Base-by-base conservation (phyloP, 2,888 invertebrate genomes). In the Cryptophagus acutangulus region DNA sequence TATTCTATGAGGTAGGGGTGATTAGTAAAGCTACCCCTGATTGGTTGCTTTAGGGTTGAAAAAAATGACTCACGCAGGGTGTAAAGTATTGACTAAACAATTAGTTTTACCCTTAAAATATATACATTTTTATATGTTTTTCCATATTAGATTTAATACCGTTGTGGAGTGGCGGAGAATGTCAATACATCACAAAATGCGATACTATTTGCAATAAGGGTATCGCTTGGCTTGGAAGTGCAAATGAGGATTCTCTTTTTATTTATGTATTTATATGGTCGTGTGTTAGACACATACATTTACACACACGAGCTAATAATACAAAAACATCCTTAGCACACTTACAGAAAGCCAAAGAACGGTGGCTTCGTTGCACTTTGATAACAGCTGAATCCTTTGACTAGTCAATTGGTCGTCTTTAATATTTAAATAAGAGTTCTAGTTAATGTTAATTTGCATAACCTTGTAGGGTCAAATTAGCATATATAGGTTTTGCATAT, bases 21-120 rank as follows among this genome's bases (percentile, higher is more conserved):
- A 69, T 70, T 70, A 70, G 66, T 63, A 54, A 59, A 61, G 63
- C 63, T 61, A 61, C 62, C 67, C 64, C 66, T 63, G 67, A 69
- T 70, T 69, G 69, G 70, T 66, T 62, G 67, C 61, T 62, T 64
- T 65, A 65, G 68, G 69, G 69, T 67, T 67, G 65, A 64, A 66
- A 70, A 66, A 71, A 67, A 66, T 71, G 71, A 71, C 68, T 71
- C 71, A 71, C 69, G 68, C 68, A 67, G 69, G 69, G 71, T 70
- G 69, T 69, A 70, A 70, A 69, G 70, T 70, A 71, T 70, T 69
- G 71, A 71, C 69, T 69, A 71, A 71, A 71, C 71, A 71, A 71
- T 71, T 71, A 71, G 69, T 65, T 60, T 65, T 65, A 62, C 67
- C 66, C 67, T 67, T 64, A 69, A 67, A n/a, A n/a, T n/a, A n/a